Evolutionary conservation across 2,888 invertebrate genomes (phyloP), one percentile per base, ranked within the genome.

Genomic region (Coelopa pilipes): DNA sequence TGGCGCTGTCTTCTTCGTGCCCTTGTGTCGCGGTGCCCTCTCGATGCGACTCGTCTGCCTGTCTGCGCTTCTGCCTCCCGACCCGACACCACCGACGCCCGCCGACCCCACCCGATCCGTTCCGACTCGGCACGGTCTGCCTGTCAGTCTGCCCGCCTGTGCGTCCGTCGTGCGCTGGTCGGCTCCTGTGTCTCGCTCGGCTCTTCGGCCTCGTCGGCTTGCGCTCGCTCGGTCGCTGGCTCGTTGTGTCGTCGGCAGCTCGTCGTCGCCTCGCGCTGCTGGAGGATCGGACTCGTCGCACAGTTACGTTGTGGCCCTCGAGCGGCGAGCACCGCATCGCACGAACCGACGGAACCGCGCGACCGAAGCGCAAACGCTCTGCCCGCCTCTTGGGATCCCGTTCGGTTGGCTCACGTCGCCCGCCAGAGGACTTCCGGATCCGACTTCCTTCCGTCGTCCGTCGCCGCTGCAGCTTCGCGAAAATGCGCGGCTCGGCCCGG

Each of bases 301-400:
- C 71, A 71, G 71, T 71, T 71, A 65, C 21, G 63, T 57, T 49
- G 71, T 65, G 65, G 65, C 71, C 34, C 55, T 47, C 19, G 63
- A 63, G 55, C 63, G 71, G n/a, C 55, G 55, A 71, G n/a, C 71
- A 70, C 24, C 70, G 59, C 21, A 47, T 19, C 34, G 34, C 34
- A 34, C 7, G 7, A 34, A 34, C 2, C 2, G 34, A 34, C 34
- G 34, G 34, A 34, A 34, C 7, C 34, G 34, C 34, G 34, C 7
- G 2, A 2, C 13, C 57, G 57, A 21, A 59, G 57, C 57, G 17
- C 24, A 59, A 15, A 19, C 9, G 13, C 24, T 13, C n/a, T 34
- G 34, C 7, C 34, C 4, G 4, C 34, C 34, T 7, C 4, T 53
- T 53, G 13, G n/a, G 13, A 53, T 9, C 10, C n/a, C 3, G 13